Evolutionary conservation across 2,888 invertebrate genomes (phyloP).

Genomic region (Toxonevra muliebris): DNA sequence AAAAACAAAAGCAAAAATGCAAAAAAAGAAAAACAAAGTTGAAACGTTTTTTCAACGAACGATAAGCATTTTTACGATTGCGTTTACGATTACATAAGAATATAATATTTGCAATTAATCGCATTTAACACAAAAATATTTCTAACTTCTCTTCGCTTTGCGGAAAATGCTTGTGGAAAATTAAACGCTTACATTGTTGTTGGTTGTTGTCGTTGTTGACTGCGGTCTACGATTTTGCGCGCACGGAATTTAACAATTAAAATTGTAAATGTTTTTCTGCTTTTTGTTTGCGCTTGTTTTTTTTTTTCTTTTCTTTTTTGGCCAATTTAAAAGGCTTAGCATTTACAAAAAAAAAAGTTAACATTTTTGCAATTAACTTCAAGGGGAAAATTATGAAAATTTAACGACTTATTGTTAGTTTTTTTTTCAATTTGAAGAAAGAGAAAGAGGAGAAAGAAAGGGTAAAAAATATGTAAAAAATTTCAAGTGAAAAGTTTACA

Average conservation of each 20-base stretch:
- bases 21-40: neutral
- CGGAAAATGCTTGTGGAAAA: conserved; percentile 12
- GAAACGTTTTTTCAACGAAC: neutral
- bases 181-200: neutral
- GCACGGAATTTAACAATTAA: conserved; percentile 24
- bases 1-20: neutral
- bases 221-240: neutral
- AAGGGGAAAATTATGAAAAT: too few relatives aligned
- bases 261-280: conserved; percentile 1
- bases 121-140: conserved; percentile 38
- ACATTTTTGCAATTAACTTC: too few relatives aligned
- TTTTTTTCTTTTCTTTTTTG: too few relatives aligned
- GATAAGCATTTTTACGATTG: conserved; percentile 29
- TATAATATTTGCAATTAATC: conserved; percentile 42
- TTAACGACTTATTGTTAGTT: too few relatives aligned
- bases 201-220: neutral
- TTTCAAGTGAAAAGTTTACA: too few relatives aligned
- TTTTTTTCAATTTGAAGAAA: too few relatives aligned
- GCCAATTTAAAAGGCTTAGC: too few relatives aligned
- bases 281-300: too few relatives aligned
- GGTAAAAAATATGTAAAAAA: too few relatives aligned
- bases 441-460: too few relatives aligned
- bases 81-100: conserved; percentile 34
- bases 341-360: too few relatives aligned
- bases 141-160: neutral